Evolutionary conservation across 1,140 invertebrate species (phyloP).

Genomic region (Rhynchophorus ferrugineus): DNA sequence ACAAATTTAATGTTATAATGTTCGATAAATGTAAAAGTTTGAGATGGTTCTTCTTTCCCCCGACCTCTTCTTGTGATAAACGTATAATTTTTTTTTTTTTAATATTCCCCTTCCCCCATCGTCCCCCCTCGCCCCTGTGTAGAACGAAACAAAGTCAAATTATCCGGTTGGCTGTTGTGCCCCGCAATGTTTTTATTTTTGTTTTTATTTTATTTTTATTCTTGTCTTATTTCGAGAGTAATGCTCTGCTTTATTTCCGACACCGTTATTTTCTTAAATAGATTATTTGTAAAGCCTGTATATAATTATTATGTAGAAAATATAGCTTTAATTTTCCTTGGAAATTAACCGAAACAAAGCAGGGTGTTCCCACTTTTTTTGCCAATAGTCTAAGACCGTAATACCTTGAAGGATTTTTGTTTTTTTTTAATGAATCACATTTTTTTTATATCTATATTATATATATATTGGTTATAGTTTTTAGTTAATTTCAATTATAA

Average conservation of each 20-base stretch:
- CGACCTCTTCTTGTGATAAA: too few species aligned
- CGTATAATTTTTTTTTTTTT: too few species aligned
- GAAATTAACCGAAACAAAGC: slow-evolving; percentile 8
- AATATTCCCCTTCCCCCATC: too few species aligned
- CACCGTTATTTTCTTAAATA: not conserved
- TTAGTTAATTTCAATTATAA: not conserved
- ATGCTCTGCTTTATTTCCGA: slow-evolving; percentile 15
- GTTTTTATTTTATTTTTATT: not conserved
- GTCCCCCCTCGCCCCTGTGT: too few species aligned
- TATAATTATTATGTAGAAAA: slow-evolving; percentile 15
- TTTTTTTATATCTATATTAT: not conserved
- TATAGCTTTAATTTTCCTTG: slow-evolving; percentile 13
- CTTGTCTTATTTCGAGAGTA: slow-evolving; percentile 5
- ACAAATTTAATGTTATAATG: too few species aligned
- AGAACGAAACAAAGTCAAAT: too few species aligned
- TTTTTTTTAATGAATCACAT: not conserved
- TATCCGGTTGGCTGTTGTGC: too few species aligned
- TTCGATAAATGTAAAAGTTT: too few species aligned
- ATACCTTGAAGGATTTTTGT: slow-evolving; percentile 3
- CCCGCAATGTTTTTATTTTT: too few species aligned
- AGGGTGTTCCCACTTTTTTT: slow-evolving; percentile 16
- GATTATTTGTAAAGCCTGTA: slow-evolving; percentile 3
- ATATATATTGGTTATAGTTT: not conserved
- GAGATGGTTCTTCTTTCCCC: too few species aligned
- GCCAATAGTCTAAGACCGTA: slow-evolving; percentile 13